phyloP scores from a whole-genome alignment of 2,797 vertebrate species.

The Syngnathus rostellatus region DNA sequence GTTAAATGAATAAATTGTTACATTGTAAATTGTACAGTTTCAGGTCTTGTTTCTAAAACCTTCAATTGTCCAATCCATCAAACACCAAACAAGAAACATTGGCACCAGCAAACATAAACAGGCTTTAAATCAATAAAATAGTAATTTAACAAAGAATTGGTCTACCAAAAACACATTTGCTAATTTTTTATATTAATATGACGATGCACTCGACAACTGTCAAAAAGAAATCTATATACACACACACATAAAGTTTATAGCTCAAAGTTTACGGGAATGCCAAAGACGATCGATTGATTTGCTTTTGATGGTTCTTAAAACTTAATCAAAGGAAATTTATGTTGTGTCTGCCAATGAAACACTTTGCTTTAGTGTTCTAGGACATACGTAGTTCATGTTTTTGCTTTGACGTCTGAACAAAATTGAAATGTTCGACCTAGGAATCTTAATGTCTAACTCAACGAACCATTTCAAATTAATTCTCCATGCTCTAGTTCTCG shows the following conservation, averaged over 20 bases:
- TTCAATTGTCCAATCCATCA: not conserved
- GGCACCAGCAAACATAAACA: too few species aligned
- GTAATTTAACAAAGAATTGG: too few species aligned
- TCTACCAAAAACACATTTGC: too few species aligned
- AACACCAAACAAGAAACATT: not conserved
- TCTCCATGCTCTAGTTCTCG: conserved; percentile 1
- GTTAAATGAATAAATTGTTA: not conserved
- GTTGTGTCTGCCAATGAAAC: not conserved
- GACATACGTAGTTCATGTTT: not conserved
- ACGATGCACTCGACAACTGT: too few species aligned
- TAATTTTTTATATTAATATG: too few species aligned
- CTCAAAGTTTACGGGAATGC: not conserved
- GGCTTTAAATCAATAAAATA: too few species aligned
- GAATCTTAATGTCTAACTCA: not conserved
- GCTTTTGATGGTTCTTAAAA: not conserved
- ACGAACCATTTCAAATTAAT: conserved; percentile 7
- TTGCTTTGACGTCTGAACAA: not conserved
- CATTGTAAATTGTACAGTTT: not conserved
- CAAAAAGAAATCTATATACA: too few species aligned
- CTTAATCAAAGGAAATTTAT: not conserved
- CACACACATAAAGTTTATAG: not conserved
- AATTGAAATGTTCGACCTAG: not conserved
- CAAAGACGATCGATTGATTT: not conserved
- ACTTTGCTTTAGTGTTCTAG: not conserved
- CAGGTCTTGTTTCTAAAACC: not conserved